Evolutionary conservation across 2,888 invertebrate species (phyloP).

Genomic region (Agrochola lota): DNA sequence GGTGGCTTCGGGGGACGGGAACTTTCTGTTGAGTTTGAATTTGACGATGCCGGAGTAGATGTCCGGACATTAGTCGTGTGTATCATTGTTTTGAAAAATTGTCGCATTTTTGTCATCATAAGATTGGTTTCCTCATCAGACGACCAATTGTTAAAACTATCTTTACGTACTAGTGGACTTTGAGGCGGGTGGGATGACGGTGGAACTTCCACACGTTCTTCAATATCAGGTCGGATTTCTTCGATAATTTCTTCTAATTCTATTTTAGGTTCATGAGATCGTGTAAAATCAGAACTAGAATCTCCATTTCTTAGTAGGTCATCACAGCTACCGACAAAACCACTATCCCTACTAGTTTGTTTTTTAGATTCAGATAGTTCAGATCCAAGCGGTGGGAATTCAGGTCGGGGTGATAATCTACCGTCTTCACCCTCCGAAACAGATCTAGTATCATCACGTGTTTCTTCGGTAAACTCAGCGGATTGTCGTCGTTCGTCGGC

Average conservation of each 20-base stretch:
- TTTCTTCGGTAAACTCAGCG: slow-evolving; percentile 91
- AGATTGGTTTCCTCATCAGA: slow-evolving; percentile 98
- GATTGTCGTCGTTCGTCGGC: slow-evolving; percentile 92
- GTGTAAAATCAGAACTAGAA: slow-evolving; percentile 88
- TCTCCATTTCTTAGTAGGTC: slow-evolving; percentile 93
- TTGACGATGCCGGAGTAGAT: slow-evolving; percentile 90
- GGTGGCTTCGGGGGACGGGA: slow-evolving; percentile 94
- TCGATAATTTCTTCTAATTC: slow-evolving; percentile 91
- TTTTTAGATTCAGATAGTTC: slow-evolving; percentile 92
- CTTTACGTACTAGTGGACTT: slow-evolving; percentile 93
- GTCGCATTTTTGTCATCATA: slow-evolving; percentile 98
- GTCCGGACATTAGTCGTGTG: slow-evolving; percentile 91
- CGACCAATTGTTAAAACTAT: slow-evolving; percentile 98
- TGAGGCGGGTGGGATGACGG: slow-evolving; percentile 89
- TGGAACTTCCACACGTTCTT: slow-evolving; percentile 87
- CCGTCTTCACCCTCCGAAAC: slow-evolving; percentile 93
- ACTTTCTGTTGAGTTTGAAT: slow-evolving; percentile 89
- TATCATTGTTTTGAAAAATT: slow-evolving; percentile 97
- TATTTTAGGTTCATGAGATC: slow-evolving; percentile 89
- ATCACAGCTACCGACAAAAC: slow-evolving; percentile 97
- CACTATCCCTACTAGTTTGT: slow-evolving; percentile 96
- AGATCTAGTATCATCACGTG: slow-evolving; percentile 90
- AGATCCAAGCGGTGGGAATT: slow-evolving; percentile 90
- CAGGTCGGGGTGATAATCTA: slow-evolving; percentile 93
- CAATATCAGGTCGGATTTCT: slow-evolving; percentile 90